A percentile compares a stretch with the other conserved stretches of the same genome.
Conservation (phyloP, 2,797 vertebrate species). For the Schizopygopsis pylzovi region DNA sequence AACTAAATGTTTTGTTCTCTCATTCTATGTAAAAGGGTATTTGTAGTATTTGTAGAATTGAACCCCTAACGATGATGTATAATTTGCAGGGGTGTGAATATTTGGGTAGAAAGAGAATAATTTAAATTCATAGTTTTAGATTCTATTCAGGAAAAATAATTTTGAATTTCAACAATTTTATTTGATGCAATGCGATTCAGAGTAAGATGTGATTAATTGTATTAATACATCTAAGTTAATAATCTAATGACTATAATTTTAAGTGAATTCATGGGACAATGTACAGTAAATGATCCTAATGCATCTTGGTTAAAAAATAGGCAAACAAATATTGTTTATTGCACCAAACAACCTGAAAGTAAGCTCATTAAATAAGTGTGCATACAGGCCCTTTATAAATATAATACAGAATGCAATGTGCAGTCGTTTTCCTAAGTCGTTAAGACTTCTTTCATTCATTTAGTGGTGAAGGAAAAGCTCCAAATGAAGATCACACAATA, state of each 20-base stretch:
- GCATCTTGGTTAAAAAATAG: no score
- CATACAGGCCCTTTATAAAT: background rate
- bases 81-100: no score
- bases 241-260: background rate
- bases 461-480: background rate
- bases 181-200: no score
- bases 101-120: background rate
- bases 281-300: background rate
- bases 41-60: no score
- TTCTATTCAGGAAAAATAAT: no score
- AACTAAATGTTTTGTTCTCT: no score
- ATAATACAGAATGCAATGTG: background rate
- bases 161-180: no score
- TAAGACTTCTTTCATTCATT: background rate
- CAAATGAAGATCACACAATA: background rate
- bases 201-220: background rate
- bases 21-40: no score
- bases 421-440: background rate
- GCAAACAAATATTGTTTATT: background rate
- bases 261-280: background rate
- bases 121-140: no score
- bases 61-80: no score
- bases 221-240: background rate
- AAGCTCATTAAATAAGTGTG: background rate
- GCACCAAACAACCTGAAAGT: background rate